phyloP scores from a whole-genome alignment of 23 tunicate species.

The Halocynthia aurantium region DNA sequence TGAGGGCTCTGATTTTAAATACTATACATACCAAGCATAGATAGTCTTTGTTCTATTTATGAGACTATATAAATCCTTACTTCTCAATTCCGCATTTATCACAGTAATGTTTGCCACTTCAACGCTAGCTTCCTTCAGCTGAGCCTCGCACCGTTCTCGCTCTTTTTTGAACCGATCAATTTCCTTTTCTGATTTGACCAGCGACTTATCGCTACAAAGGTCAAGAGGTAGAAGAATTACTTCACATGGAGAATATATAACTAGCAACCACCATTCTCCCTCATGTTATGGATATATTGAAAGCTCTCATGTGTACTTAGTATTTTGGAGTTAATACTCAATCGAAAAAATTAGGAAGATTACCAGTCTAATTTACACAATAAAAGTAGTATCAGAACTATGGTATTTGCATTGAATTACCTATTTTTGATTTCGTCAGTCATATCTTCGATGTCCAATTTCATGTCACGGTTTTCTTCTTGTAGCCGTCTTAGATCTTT shows the following conservation, averaged over 20 bases:
- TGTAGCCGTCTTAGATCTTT: constrained; percentile 46
- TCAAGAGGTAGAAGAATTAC: not conserved
- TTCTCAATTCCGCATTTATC: constrained; percentile 70
- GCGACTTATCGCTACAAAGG: constrained; percentile 46
- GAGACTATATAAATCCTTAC: constrained; percentile 22
- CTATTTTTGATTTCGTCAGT: constrained; percentile 70
- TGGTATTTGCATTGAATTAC: constrained; percentile 6
- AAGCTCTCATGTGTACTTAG: too few species aligned
- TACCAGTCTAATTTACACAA: too few species aligned
- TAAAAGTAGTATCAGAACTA: too few species aligned
- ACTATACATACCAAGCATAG: too few species aligned
- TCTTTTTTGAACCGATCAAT: constrained; percentile 54
- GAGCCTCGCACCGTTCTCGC: constrained; percentile 60
- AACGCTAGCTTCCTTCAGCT: constrained; percentile 58
- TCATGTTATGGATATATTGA: too few species aligned
- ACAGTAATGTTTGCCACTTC: constrained; percentile 70
- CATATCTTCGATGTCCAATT: constrained; percentile 87
- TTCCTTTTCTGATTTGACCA: constrained; percentile 53
- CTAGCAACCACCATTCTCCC: too few species aligned
- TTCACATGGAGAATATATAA: not conserved
- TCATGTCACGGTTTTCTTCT: constrained; percentile 73
- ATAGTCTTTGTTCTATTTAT: too few species aligned
- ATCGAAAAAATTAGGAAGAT: too few species aligned
- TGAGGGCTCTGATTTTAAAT: too few species aligned
- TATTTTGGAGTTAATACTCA: too few species aligned